Evolutionary conservation across 1,140 invertebrate genomes (phyloP).

Genomic region (Meloidogyne floridensis): DNA sequence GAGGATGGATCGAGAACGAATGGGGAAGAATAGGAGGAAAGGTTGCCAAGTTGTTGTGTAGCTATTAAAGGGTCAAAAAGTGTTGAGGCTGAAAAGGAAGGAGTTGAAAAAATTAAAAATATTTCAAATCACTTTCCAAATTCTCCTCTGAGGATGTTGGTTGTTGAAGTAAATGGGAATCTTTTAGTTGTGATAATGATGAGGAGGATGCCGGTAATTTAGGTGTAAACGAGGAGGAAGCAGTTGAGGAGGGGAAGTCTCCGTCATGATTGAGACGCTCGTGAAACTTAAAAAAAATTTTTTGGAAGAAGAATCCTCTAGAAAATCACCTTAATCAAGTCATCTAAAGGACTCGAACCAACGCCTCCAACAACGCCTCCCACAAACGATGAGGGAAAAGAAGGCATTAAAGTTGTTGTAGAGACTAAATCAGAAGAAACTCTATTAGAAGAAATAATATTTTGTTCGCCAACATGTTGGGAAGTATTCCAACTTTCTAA

Average conservation of each 20-base stretch:
- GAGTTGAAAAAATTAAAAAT: background rate
- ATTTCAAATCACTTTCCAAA: background rate
- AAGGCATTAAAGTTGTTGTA: background rate
- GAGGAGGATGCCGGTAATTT: background rate
- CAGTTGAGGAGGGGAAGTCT: background rate
- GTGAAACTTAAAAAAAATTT: conserved; percentile 9
- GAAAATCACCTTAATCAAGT: conserved; percentile 14
- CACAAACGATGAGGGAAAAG: background rate
- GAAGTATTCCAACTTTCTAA: background rate
- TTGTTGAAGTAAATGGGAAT: background rate
- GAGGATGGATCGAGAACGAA: conserved; percentile 7
- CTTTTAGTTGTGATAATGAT: background rate
- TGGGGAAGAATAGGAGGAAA: conserved; percentile 11
- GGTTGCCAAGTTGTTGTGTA: background rate
- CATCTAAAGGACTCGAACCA: conserved; percentile 17
- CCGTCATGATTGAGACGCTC: conserved; percentile 16
- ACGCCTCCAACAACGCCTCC: too few relatives aligned
- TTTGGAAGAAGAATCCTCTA: background rate
- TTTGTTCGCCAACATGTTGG: background rate
- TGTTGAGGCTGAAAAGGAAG: background rate
- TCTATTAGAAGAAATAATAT: background rate
- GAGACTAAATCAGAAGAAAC: background rate
- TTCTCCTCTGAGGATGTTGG: background rate
- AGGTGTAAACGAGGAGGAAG: background rate
- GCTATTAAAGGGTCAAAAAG: background rate